Evolutionary conservation across 92 coral and sea anemone species (phyloP).

Genomic region (Pocillopora grandis): DNA sequence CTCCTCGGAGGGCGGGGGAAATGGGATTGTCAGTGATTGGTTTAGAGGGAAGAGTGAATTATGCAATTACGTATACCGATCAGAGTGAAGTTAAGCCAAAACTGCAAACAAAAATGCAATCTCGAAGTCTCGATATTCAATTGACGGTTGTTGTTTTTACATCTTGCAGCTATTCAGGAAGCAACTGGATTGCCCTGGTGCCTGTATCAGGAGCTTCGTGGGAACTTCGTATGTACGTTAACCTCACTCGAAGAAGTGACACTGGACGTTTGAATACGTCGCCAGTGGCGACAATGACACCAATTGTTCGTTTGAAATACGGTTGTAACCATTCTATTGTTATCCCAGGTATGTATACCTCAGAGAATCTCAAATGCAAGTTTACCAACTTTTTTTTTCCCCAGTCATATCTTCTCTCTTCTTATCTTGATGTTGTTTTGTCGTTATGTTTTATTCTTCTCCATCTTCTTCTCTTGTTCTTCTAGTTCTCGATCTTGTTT

Average conservation of each 20-base stretch:
- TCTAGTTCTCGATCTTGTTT: background rate
- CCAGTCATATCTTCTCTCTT: background rate
- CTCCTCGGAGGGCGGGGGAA: too few species aligned
- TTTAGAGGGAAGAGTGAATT: too few species aligned
- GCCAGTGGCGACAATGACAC: slow-evolving; percentile 70
- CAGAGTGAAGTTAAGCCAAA: too few species aligned
- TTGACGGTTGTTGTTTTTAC: background rate
- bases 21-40: too few species aligned
- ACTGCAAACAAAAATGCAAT: too few species aligned
- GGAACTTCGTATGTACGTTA: slow-evolving; percentile 67
- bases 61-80: too few species aligned
- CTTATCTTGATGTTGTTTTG: background rate
- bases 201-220: slow-evolving; percentile 40
- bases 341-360: slow-evolving; percentile 67
- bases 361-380: background rate
- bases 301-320: slow-evolving; percentile 62
- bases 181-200: slow-evolving; percentile 54
- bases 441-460: background rate
- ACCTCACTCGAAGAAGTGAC: slow-evolving; percentile 72
- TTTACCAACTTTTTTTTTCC: background rate
- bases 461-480: background rate
- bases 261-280: slow-evolving; percentile 74
- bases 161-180: slow-evolving; percentile 28
- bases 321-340: slow-evolving; percentile 73
- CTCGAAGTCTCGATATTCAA: background rate